A percentile compares a stretch with the other conserved stretches of the same genome.
These are phyloP conservation scores for Bombyx mandarina DNA, from an alignment of 1,140 invertebrate genomes.

Conservation along the genomic window DNA sequence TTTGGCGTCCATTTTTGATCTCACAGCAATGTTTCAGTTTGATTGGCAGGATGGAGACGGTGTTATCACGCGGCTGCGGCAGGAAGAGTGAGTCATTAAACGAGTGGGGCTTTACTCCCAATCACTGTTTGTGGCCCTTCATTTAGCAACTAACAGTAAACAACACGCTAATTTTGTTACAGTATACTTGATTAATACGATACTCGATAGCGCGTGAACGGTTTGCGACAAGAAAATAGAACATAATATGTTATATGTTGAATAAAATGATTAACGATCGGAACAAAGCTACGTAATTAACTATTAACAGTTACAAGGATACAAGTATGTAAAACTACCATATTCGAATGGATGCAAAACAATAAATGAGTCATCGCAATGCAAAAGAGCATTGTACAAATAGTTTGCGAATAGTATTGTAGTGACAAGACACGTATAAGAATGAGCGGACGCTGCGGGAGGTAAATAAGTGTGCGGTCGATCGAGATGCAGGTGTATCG, in stretches of 20 bases:
- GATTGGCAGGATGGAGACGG: slow-evolving; percentile 57
- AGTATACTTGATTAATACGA: slow-evolving; percentile 3
- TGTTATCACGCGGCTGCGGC: slow-evolving; percentile 50
- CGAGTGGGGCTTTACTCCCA: slow-evolving; percentile 44
- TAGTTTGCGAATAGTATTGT: slow-evolving; percentile 15
- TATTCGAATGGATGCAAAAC: slow-evolving; percentile 9
- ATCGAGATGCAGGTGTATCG: slow-evolving; percentile 16
- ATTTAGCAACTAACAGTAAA: slow-evolving; percentile 21
- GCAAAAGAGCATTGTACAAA: slow-evolving; percentile 12
- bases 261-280: background rate
- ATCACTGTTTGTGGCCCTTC: slow-evolving; percentile 38
- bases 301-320: slow-evolving; percentile 10
- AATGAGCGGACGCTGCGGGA: slow-evolving; percentile 6
- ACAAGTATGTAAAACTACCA: slow-evolving; percentile 10
- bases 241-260: background rate
- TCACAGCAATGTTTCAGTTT: slow-evolving; percentile 43
- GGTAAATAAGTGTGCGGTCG: slow-evolving; percentile 10
- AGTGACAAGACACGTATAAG: slow-evolving; percentile 14
- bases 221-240: background rate
- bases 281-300: slow-evolving; percentile 3
- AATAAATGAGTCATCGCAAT: slow-evolving; percentile 16
- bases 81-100: slow-evolving; percentile 59
- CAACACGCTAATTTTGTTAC: slow-evolving; percentile 19
- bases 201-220: background rate
- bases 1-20: slow-evolving; percentile 35